Conservation (phyloP, 2,113 vertebrate species). For the Trematocara macrostoma region DNA sequence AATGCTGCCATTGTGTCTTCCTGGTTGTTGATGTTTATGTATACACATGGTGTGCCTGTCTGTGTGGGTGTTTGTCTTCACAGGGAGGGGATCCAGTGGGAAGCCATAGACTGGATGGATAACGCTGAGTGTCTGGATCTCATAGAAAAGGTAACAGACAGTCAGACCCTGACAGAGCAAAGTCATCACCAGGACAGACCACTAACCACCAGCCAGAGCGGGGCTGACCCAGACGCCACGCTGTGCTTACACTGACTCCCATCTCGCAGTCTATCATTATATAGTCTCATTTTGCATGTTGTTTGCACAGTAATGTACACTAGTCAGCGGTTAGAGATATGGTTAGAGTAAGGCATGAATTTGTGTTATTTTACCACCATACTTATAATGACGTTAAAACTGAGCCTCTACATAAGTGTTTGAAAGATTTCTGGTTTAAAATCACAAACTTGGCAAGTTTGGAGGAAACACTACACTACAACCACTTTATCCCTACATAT, state of each 20-base stretch:
- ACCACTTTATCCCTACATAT: background rate
- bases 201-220: slow-evolving; percentile 44
- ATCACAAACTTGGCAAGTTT: background rate
- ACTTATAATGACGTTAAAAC: slow-evolving; percentile 4
- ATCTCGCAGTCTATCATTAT: slow-evolving; percentile 49
- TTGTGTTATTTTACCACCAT: slow-evolving; percentile 40
- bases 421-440: background rate
- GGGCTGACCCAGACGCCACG: slow-evolving; percentile 44
- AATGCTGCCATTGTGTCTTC: slow-evolving; percentile 56
- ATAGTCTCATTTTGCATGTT: slow-evolving; percentile 47
- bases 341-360: slow-evolving; percentile 15
- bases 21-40: slow-evolving; percentile 38
- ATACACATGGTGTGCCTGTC: slow-evolving; percentile 13
- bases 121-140: slow-evolving; percentile 93
- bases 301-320: slow-evolving; percentile 55
- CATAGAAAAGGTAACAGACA: slow-evolving; percentile 82
- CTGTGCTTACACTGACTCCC: slow-evolving; percentile 45
- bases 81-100: slow-evolving; percentile 91
- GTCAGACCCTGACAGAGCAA: background rate
- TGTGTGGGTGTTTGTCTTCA: slow-evolving; percentile 11
- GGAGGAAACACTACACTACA: background rate
- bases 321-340: slow-evolving; percentile 18
- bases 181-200: slow-evolving; percentile 21
- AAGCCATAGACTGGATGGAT: slow-evolving; percentile 96
- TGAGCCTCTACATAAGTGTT: background rate